A percentile compares a stretch with the other conserved stretches of the same genome.
phyloP scores from a whole-genome alignment of 2,113 vertebrate species.

The Nothocercus nigrocapillus region DNA sequence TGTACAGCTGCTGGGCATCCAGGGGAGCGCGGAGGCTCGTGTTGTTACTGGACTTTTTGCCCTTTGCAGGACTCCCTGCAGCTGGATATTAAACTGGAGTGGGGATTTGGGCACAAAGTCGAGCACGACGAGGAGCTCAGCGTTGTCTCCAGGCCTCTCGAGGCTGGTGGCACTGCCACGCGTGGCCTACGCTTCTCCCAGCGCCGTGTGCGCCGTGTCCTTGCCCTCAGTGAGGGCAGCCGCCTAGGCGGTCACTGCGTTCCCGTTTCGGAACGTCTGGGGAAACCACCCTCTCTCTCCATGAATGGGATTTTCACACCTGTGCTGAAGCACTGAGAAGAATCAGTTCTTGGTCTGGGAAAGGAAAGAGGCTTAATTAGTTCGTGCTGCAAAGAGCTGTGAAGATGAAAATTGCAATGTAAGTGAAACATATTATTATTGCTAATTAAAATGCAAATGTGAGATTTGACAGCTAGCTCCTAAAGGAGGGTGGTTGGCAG shows the following conservation, averaged over 20 bases:
- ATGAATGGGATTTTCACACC: not conserved
- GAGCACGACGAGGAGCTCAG: not conserved
- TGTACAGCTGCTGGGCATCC: not conserved
- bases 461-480: slow-evolving; percentile 8
- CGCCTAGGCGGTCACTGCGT: not conserved
- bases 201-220: not conserved
- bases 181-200: not conserved
- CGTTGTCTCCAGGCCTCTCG: not conserved
- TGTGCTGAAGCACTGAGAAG: not conserved
- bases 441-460: slow-evolving; percentile 58
- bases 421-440: slow-evolving; percentile 38
- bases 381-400: not conserved
- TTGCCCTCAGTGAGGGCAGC: not conserved
- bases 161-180: not conserved
- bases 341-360: slow-evolving; percentile 22
- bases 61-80: not conserved
- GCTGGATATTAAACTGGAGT: not conserved
- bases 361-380: slow-evolving; percentile 24
- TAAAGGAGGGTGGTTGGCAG: not conserved
- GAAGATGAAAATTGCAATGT: slow-evolving; percentile 53
- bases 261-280: not conserved
- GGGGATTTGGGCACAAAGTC: rapidly evolving
- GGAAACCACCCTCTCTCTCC: not conserved
- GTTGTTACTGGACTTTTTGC: not conserved
- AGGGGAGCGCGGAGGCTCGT: not conserved